Evolutionary conservation across 2,888 invertebrate species (phyloP).

Genomic region (Melanargia galathea): DNA sequence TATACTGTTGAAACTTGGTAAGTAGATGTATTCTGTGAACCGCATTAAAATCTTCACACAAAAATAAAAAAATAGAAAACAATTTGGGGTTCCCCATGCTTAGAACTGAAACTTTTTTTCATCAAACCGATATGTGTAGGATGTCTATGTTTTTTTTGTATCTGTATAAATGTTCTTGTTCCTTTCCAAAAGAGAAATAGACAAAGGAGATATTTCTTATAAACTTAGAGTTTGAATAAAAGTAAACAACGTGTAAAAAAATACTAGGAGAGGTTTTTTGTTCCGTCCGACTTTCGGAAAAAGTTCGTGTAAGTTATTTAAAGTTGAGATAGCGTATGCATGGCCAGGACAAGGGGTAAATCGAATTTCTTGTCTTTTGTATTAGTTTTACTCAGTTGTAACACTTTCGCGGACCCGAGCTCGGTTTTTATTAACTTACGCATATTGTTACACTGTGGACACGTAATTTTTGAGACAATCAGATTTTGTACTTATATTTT

Average conservation of each 20-base stretch:
- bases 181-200: neutral
- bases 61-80: too few species aligned
- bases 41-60: too few species aligned
- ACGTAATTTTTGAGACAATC: neutral
- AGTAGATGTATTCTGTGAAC: too few species aligned
- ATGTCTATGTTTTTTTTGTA: too few species aligned
- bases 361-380: conserved; percentile 31
- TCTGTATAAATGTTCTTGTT: too few species aligned
- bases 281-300: conserved; percentile 26
- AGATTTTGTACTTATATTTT: neutral
- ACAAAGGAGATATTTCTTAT: too few species aligned
- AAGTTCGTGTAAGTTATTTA: conserved; percentile 42
- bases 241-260: neutral
- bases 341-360: conserved; percentile 41
- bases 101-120: too few species aligned
- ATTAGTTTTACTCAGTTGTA: conserved; percentile 28
- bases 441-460: neutral
- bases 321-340: conserved; percentile 38
- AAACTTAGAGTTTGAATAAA: neutral
- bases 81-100: too few species aligned
- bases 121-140: too few species aligned
- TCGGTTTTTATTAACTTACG: conserved; percentile 8
- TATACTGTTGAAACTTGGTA: too few species aligned
- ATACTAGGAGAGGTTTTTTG: neutral
- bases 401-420: conserved; percentile 6